Conservation (phyloP, 2,113 vertebrate species). For the Pelmatolapia mariae region DNA sequence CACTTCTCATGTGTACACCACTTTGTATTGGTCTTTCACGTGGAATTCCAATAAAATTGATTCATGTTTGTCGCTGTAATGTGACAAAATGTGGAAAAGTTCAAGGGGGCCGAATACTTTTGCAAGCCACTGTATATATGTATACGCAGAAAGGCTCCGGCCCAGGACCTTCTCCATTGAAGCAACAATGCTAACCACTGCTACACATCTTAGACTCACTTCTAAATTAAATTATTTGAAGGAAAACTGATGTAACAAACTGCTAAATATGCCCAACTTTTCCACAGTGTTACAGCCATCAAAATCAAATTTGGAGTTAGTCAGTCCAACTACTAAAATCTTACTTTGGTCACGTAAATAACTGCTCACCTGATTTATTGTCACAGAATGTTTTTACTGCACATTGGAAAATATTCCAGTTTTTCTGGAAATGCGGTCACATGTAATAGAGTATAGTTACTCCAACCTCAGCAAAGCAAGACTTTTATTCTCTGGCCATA, state of each 20-base stretch:
- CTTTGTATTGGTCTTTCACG: too few species aligned
- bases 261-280: neutral
- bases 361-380: neutral
- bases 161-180: neutral
- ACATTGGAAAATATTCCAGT: neutral
- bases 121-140: too few species aligned
- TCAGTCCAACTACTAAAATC: neutral
- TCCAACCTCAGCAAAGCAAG: neutral
- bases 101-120: too few species aligned
- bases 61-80: too few species aligned
- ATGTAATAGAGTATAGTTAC: neutral
- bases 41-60: too few species aligned
- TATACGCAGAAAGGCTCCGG: neutral
- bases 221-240: fast-evolving
- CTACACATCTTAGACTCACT: neutral
- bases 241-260: neutral
- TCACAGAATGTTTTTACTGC: neutral
- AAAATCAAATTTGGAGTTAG: neutral
- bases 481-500: neutral
- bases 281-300: neutral
- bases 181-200: neutral
- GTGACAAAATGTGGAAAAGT: too few species aligned
- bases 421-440: neutral
- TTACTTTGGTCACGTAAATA: neutral
- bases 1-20: too few species aligned